Evolutionary conservation across 1,140 invertebrate species (phyloP).

Genomic region (Tetraneura akinire): DNA sequence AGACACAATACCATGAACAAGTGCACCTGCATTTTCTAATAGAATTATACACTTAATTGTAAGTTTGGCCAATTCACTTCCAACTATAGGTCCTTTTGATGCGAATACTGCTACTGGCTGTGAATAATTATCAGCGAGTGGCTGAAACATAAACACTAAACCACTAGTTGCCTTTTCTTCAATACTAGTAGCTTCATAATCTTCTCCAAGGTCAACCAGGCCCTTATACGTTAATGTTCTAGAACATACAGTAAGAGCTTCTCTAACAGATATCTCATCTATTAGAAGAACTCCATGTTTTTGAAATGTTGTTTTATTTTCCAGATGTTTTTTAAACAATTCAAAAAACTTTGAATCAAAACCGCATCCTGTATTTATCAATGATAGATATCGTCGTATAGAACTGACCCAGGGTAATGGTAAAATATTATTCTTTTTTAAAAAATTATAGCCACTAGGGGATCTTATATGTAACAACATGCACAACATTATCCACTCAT

Average conservation of each 20-base stretch:
- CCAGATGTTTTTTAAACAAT: slow-evolving; percentile 10
- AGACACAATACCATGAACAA: background rate
- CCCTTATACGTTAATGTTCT: background rate
- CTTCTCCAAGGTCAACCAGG: background rate
- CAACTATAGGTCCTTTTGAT: background rate
- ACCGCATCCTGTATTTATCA: background rate
- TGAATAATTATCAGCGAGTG: background rate
- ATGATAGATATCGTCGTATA: background rate
- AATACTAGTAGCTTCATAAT: background rate
- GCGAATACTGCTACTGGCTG: slow-evolving; percentile 2
- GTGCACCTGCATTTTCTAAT: background rate
- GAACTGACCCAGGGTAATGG: background rate
- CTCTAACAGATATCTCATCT: background rate
- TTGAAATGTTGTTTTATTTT: background rate
- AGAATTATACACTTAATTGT: background rate
- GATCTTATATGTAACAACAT: background rate
- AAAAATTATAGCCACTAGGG: background rate
- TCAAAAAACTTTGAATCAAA: background rate
- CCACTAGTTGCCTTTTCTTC: background rate
- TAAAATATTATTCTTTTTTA: background rate
- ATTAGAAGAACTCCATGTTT: background rate
- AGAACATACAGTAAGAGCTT: background rate
- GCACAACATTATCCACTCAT: slow-evolving; percentile 2
- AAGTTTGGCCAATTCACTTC: background rate
- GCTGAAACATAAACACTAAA: background rate